phyloP scores from a whole-genome alignment of 37 sponge, comb jelly and placozoan genomes.

The Ianthella basta region DNA sequence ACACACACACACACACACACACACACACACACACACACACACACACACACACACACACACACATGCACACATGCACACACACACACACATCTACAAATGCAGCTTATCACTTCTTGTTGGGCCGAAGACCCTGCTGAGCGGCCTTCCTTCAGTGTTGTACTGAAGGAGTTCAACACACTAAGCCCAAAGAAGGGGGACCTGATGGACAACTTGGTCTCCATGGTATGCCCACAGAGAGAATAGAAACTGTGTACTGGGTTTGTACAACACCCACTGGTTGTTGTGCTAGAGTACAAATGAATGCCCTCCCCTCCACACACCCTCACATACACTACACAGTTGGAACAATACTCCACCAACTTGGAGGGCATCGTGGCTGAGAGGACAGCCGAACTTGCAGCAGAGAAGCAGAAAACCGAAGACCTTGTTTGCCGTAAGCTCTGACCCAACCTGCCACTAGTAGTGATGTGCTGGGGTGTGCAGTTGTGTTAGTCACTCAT shows the following conservation, averaged over 20 bases:
- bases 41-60: too few species aligned
- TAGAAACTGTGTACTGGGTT: not conserved
- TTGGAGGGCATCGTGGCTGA: slow-evolving; percentile 79
- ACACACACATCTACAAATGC: too few species aligned
- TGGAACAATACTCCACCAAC: slow-evolving; percentile 81
- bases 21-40: not conserved
- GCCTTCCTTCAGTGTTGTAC: slow-evolving; percentile 43
- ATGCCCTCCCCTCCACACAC: not conserved
- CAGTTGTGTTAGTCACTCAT: too few species aligned
- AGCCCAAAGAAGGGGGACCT: slow-evolving; percentile 69
- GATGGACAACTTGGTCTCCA: slow-evolving; percentile 71
- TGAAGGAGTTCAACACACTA: slow-evolving; percentile 50
- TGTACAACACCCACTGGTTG: not conserved
- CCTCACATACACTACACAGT: slow-evolving; percentile 31
- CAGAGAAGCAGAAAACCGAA: slow-evolving; percentile 78
- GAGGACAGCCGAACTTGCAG: slow-evolving; percentile 69
- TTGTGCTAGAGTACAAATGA: not conserved
- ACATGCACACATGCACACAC: too few species aligned
- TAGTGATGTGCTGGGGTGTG: not conserved
- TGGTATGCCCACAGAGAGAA: slow-evolving; percentile 30
- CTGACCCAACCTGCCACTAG: not conserved
- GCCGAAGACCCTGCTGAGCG: slow-evolving; percentile 42
- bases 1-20: not conserved
- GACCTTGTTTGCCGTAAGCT: slow-evolving; percentile 71
- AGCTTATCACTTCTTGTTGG: slow-evolving; percentile 46